Evolutionary conservation across 2,888 invertebrate species (phyloP), one percentile per base, ranked within the genome.

Genomic region (Chloroclysta siterata): DNA sequence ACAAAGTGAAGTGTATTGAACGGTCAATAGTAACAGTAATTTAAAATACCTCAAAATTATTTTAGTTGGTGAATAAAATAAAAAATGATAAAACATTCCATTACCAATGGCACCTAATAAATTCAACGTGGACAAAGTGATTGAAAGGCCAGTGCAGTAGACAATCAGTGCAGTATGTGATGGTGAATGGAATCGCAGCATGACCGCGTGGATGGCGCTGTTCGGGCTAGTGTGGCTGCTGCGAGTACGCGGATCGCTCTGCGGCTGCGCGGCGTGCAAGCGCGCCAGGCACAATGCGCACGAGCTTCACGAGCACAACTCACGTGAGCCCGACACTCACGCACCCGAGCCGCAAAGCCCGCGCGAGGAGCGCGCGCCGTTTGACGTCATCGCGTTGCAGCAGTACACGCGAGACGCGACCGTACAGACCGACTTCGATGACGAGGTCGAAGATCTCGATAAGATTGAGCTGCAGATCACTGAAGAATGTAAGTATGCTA

Each of bases 171-270:
- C 72, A 72, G 73, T 53, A 65, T 80, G 83, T 83, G 79, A 87
- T 82, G 80, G 83, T 87, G 85, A 84, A 81, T 82, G 70, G 69
- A 79, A 86, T 82, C 80, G 76, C 89, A 92, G 89, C 75, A 93
- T 92, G 92, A 92, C 87, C 83, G 90, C 90, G 93, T 95, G 94
- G 94, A 96, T 96, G 96, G 97, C 97, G 94, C 95, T 96, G 81
- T 96, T 97, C 94, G 96, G 96, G 90, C 95, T 96, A 95, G 96
- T 96, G 92, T 96, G 96, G 96, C 94, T 96, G 88, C 89, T 96
- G 87, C 95, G 96, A 81, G 95, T 96, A 89, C 96, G 96, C 87
- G 95, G 96, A 77, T 96, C 96, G 84, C 95, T 96, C 88, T 96
- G 96, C 85, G 95, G 95, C 72, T 96, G 96, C 90, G 94, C 95